phyloP scores from a whole-genome alignment of 2,113 vertebrate genomes.

The Camelus dromedarius region DNA sequence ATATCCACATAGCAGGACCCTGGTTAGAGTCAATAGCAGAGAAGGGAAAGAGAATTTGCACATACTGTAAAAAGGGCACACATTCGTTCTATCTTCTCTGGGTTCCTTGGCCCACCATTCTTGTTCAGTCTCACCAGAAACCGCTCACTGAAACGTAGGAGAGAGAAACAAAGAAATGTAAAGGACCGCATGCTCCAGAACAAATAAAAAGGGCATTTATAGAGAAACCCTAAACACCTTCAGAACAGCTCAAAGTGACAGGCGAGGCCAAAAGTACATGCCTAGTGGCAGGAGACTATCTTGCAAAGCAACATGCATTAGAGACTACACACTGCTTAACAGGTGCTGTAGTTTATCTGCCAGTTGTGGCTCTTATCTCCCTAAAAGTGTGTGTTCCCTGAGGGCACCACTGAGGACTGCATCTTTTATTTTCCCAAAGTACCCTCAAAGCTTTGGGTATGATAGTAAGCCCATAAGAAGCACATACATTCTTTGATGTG shows the following conservation, averaged over 20 bases:
- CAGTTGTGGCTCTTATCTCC: not conserved
- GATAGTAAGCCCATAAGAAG: not conserved
- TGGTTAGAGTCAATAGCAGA: constrained; percentile 49
- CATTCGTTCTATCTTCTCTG: constrained; percentile 97
- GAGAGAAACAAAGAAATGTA: constrained; percentile 71
- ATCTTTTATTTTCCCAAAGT: not conserved
- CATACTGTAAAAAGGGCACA: constrained; percentile 97
- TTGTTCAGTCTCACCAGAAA: constrained; percentile 99
- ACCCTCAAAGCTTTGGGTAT: not conserved
- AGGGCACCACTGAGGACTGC: not conserved
- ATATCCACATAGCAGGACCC: not conserved
- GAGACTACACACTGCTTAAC: not conserved
- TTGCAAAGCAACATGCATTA: not conserved
- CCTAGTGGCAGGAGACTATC: not conserved
- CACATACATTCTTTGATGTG: not conserved
- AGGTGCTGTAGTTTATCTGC: not conserved
- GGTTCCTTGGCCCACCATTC: constrained; percentile 97
- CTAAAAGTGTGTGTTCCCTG: not conserved
- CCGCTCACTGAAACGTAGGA: constrained; percentile 92
- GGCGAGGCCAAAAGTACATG: not conserved
- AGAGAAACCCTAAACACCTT: constrained; percentile 47
- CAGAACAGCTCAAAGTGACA: not conserved
- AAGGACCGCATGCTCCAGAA: constrained; percentile 47
- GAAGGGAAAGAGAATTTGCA: constrained; percentile 76
- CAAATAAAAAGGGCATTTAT: constrained; percentile 46